Evolutionary conservation across 2,797 vertebrate species (phyloP), one percentile per base, ranked within the genome.

Genomic region (Megalops cyprinoides): DNA sequence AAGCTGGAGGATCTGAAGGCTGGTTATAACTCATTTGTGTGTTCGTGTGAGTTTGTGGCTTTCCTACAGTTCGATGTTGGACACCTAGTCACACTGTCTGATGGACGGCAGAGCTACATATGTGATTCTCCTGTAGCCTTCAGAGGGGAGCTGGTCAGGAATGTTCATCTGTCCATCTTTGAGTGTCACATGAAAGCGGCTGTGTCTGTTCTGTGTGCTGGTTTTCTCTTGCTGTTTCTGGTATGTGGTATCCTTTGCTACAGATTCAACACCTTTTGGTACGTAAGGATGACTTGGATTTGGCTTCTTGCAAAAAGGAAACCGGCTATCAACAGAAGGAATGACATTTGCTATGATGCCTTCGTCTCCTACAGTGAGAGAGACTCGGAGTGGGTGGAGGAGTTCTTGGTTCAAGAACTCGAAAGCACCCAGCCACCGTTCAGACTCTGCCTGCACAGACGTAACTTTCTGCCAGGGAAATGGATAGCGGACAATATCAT

Each of bases 401-500:
- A 91, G 62, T 51, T 91, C 0, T 89, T 96, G 94, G 89, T 96
- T 7, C 91, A 56, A 9, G 88, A 93, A 87, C 88, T 96, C 56
- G 95, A 96, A 87, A 87, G 93, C 69, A 80, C 86, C 0, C 77
- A 91, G 0, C 94, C 92, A 0, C 92, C 89, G 0, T 90, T 96
- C 1, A 90, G 58, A 34, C 85, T 96, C 80, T 95, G 94, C 78
- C 92, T 96, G 48, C 95, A 96, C 49, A 95, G 96, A 85, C 89
- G 95, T 10, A 94, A 96, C 90, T 96, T 96, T 58, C 69, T 93
- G 10, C 95, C 95, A 0, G 95, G 96, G 1, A 93, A 94, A 74
- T 95, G 94, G 95, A 96, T 96, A 0, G 80, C 95, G 25, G 95
- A 96, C 90, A 96, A 96, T 82, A 95, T 96, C 85, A 95, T 96